Evolutionary conservation across 2,113 vertebrate genomes (phyloP).

Genomic region (Muscicapa adusta): DNA sequence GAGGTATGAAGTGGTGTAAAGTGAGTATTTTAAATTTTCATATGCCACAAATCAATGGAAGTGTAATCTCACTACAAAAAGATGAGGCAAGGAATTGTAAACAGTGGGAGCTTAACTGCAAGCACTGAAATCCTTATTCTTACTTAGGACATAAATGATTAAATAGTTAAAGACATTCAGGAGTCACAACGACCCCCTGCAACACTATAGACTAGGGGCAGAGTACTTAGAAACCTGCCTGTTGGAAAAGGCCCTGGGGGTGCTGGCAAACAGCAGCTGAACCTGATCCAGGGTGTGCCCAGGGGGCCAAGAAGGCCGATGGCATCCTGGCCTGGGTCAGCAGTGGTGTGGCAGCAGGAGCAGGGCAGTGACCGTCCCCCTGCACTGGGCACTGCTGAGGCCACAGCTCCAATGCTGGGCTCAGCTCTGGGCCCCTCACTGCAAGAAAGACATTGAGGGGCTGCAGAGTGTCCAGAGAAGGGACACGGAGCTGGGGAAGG

Average conservation of each 20-base stretch:
- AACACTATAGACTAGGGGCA: background rate
- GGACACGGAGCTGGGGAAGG: background rate
- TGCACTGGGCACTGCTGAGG: background rate
- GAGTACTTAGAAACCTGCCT: background rate
- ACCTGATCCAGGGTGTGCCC: background rate
- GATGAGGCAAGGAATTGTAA: background rate
- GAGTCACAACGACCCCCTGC: background rate
- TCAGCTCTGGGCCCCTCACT: background rate
- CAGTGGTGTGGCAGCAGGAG: background rate
- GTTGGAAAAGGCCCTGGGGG: fast-evolving
- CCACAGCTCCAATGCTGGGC: background rate
- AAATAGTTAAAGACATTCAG: background rate
- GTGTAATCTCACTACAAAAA: background rate
- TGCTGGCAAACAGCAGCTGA: fast-evolving
- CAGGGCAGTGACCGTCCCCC: background rate
- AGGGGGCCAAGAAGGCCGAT: background rate
- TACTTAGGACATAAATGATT: background rate
- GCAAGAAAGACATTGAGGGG: background rate
- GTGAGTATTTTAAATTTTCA: background rate
- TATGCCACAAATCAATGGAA: background rate
- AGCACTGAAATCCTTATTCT: background rate
- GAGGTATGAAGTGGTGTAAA: background rate
- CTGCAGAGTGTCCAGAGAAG: background rate
- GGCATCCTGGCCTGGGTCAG: background rate
- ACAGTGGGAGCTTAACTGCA: background rate